Percentiles rank a stretch among this genome's conserved stretches.
phyloP scores from a whole-genome alignment of 2,113 vertebrate genomes.

The Sorex fumeus region DNA sequence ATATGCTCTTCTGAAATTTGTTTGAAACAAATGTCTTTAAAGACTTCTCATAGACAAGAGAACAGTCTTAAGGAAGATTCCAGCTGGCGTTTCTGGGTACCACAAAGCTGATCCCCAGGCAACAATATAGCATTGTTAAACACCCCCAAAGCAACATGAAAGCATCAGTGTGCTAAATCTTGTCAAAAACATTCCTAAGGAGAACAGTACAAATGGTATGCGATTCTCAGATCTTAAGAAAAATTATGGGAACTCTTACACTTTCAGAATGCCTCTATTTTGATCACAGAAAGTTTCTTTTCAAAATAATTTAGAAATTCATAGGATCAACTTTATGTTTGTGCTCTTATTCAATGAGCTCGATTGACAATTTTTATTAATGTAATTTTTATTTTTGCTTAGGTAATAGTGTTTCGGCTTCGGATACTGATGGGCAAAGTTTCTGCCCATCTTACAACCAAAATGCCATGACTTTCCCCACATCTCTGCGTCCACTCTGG shows the following conservation, averaged over 20 bases:
- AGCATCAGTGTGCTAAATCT: neutral
- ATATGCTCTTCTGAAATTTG: neutral
- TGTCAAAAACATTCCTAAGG: slow-evolving; percentile 60
- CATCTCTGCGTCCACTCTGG: too few relatives aligned
- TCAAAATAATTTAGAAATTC: neutral
- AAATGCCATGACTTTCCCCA: too few relatives aligned
- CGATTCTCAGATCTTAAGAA: neutral
- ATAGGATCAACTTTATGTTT: neutral
- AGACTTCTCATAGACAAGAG: neutral
- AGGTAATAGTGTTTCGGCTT: too few relatives aligned
- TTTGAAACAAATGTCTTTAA: neutral
- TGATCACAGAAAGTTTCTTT: neutral
- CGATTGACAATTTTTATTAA: neutral
- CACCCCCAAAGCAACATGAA: slow-evolving; percentile 50
- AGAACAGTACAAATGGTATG: neutral
- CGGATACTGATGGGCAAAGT: too few relatives aligned
- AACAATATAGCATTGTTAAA: slow-evolving; percentile 48
- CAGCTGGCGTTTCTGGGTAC: neutral
- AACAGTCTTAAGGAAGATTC: neutral
- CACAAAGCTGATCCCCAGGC: neutral
- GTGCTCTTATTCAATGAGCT: neutral
- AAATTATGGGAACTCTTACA: neutral
- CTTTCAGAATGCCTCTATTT: slow-evolving; percentile 24
- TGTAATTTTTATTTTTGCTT: too few relatives aligned
- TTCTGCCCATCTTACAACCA: too few relatives aligned